phyloP scores from a whole-genome alignment of 2,797 vertebrate genomes.

The Lacerta viridis region DNA sequence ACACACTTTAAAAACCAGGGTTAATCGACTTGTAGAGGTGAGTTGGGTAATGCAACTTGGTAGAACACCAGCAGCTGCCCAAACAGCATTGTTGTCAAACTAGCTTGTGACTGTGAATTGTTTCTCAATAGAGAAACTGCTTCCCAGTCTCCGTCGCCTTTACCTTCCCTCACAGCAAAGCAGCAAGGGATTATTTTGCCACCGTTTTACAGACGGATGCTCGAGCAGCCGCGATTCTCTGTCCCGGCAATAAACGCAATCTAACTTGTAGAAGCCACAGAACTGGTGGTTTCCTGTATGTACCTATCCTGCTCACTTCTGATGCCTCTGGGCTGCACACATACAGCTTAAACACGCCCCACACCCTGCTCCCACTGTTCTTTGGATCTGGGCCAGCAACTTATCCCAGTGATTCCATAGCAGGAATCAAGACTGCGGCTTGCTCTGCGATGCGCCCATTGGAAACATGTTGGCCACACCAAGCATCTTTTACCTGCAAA shows the following conservation, averaged over 20 bases:
- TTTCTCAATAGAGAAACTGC: conserved; percentile 11
- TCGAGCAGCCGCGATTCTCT: background rate
- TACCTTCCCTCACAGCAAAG: background rate
- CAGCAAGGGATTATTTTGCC: background rate
- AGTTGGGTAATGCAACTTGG: background rate
- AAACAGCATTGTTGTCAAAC: background rate
- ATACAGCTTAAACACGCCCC: background rate
- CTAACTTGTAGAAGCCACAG: background rate
- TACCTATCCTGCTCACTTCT: too few species aligned
- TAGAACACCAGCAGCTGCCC: background rate
- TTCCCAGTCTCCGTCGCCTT: conserved; percentile 5
- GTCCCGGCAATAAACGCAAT: background rate
- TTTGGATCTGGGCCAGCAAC: background rate
- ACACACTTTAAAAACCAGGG: conserved; percentile 40
- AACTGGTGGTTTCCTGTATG: too few species aligned
- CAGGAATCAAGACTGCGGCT: background rate
- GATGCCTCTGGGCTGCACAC: too few species aligned
- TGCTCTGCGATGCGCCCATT: background rate
- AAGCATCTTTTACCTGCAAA: background rate
- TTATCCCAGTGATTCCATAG: background rate
- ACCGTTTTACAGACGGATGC: conserved; percentile 5
- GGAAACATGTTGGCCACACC: background rate
- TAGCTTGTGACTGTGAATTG: background rate
- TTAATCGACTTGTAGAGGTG: conserved; percentile 22
- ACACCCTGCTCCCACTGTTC: background rate